phyloP scores from a whole-genome alignment of 2,888 invertebrate species.

The Meteorus colon region DNA sequence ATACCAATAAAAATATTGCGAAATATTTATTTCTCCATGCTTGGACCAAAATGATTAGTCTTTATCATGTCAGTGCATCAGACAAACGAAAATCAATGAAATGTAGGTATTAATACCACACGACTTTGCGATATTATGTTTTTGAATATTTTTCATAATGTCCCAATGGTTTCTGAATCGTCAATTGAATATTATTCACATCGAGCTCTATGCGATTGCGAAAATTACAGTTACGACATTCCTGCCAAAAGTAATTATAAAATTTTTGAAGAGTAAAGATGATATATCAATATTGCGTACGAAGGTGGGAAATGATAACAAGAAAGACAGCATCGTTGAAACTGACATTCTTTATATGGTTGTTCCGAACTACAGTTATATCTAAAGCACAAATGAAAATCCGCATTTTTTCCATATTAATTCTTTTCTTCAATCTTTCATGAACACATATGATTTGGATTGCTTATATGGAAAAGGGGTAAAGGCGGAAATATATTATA shows the following conservation, averaged over 20 bases:
- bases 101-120: constrained; percentile 22
- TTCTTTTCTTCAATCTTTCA: constrained; percentile 12
- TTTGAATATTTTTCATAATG: constrained; percentile 11
- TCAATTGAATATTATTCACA: neutral
- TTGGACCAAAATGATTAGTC: constrained; percentile 39
- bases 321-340: constrained; percentile 31
- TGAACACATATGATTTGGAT: neutral
- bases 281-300: constrained; percentile 42
- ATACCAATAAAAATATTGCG: constrained; percentile 1
- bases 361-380: neutral
- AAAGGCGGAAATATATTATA: neutral
- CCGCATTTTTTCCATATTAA: constrained; percentile 18
- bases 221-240: constrained; percentile 67
- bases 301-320: constrained; percentile 1
- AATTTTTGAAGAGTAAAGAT: constrained; percentile 61
- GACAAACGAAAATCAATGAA: constrained; percentile 23
- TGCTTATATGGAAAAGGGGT: neutral
- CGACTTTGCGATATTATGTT: neutral
- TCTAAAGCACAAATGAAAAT: constrained; percentile 19
- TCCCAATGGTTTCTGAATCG: neutral
- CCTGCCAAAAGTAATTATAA: constrained; percentile 71
- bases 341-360: constrained; percentile 28
- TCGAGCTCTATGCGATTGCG: constrained; percentile 51
- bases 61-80: constrained; percentile 26
- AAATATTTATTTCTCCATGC: constrained; percentile 32